These are phyloP conservation scores for Caenorhabditis sp. DNA, from an alignment of 2,888 invertebrate species.

Conservation along the genomic window DNA sequence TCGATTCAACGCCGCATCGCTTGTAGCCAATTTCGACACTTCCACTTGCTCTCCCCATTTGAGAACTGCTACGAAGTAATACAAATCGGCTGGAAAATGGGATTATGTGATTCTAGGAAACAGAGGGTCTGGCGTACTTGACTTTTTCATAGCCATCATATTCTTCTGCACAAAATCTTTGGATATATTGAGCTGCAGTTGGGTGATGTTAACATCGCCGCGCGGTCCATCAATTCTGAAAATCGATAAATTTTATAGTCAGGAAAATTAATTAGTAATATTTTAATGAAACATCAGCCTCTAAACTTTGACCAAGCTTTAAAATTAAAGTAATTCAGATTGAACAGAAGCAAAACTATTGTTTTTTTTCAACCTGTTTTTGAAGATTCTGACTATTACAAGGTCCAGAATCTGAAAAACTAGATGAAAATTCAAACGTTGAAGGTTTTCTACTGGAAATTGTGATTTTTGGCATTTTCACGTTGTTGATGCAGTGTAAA, in stretches of 20 bases:
- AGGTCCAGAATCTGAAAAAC: too few relatives aligned
- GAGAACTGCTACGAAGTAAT: conserved; percentile 75
- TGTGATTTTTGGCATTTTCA: too few relatives aligned
- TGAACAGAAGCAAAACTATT: too few relatives aligned
- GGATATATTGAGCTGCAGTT: conserved; percentile 84
- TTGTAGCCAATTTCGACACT: conserved; percentile 76
- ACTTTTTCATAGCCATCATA: conserved; percentile 75
- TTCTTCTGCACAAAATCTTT: conserved; percentile 78
- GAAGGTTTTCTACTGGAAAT: too few relatives aligned
- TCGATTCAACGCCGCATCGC: conserved; percentile 73
- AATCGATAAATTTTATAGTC: neutral
- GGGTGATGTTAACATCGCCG: conserved; percentile 80
- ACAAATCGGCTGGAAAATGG: conserved; percentile 63
- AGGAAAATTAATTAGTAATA: neutral
- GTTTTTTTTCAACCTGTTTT: too few relatives aligned
- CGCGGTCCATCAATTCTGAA: conserved; percentile 53
- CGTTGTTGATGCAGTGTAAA: too few relatives aligned
- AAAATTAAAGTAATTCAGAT: too few relatives aligned
- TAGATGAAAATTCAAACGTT: too few relatives aligned
- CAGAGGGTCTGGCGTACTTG: too few relatives aligned
- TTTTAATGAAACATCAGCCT: too few relatives aligned
- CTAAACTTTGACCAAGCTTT: too few relatives aligned
- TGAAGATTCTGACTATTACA: too few relatives aligned
- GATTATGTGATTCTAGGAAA: neutral
- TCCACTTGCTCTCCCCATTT: conserved; percentile 74